Conservation (phyloP, 2,888 invertebrate species). For the Pteria penguin region DNA sequence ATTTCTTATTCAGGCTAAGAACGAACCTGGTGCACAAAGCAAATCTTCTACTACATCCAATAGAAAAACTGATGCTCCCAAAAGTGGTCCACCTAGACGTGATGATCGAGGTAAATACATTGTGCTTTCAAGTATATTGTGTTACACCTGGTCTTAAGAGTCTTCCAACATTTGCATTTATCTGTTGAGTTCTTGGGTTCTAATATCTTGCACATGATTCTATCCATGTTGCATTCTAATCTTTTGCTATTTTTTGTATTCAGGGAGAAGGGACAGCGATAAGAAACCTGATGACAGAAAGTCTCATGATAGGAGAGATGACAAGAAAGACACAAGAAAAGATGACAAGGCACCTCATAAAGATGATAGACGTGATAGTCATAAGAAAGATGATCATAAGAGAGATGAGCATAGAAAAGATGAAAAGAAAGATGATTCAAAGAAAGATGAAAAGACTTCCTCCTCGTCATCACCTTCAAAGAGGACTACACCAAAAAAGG, state of each 20-base stretch:
- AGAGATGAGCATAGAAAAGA: conserved; percentile 40
- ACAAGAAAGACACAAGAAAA: conserved; percentile 33
- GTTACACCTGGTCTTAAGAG: too few relatives aligned
- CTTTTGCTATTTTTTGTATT: not conserved
- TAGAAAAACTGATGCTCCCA: conserved; percentile 49
- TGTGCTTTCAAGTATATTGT: too few relatives aligned
- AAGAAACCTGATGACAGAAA: conserved; percentile 64
- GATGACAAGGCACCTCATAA: conserved; percentile 28
- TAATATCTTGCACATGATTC: too few relatives aligned
- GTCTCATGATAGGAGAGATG: conserved; percentile 54
- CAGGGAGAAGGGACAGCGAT: conserved; percentile 58
- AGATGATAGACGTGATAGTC: conserved; percentile 20
- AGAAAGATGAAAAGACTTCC: conserved; percentile 7
- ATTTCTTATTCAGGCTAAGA: conserved; percentile 70
- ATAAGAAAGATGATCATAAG: conserved; percentile 23
- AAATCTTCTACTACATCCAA: conserved; percentile 33
- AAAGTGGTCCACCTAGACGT: conserved; percentile 40
- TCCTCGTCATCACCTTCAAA: conserved; percentile 4
- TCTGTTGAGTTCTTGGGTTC: too few relatives aligned
- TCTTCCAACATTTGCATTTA: too few relatives aligned
- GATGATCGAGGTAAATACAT: conserved; percentile 32
- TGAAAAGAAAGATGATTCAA: conserved; percentile 34
- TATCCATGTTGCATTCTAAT: too few relatives aligned
- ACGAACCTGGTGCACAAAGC: conserved; percentile 62
- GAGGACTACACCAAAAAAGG: conserved; percentile 23